Evolutionary conservation across 2,113 vertebrate genomes (phyloP).

Genomic region (Proteles cristata): DNA sequence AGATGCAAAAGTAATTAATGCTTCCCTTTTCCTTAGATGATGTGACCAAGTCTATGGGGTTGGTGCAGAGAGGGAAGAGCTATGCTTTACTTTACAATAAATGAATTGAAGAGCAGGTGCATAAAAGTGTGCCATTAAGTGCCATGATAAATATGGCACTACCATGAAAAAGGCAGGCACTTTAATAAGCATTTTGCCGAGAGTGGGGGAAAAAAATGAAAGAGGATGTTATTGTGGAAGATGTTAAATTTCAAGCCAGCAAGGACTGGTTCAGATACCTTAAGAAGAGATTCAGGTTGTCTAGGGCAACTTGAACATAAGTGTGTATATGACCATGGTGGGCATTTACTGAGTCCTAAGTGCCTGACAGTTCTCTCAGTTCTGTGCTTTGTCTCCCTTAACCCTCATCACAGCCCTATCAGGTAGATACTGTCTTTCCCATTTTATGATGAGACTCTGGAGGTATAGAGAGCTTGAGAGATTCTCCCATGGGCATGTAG

Average conservation of each 20-base stretch:
- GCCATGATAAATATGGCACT: background rate
- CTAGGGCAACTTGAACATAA: background rate
- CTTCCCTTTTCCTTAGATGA: background rate
- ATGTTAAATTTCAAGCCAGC: background rate
- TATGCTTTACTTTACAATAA: background rate
- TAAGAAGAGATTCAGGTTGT: background rate
- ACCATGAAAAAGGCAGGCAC: background rate
- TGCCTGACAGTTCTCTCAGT: background rate
- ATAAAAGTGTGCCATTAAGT: background rate
- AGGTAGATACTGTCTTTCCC: background rate
- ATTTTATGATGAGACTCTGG: background rate
- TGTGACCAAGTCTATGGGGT: background rate
- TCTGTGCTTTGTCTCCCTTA: background rate
- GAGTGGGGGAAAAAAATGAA: background rate
- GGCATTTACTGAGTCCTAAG: background rate
- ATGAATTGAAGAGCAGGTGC: background rate
- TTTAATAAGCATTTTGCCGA: background rate
- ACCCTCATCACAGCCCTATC: background rate
- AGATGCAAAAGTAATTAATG: background rate
- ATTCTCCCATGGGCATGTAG: background rate
- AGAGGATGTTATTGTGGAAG: background rate
- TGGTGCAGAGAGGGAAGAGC: background rate
- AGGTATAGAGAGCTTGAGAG: background rate
- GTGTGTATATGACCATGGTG: background rate
- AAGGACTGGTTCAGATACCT: background rate